Percentiles rank a stretch among this genome's conserved stretches.
These are phyloP conservation scores for Damaliscus lunatus DNA, from an alignment of 2,113 vertebrate species.

Conservation along the genomic window DNA sequence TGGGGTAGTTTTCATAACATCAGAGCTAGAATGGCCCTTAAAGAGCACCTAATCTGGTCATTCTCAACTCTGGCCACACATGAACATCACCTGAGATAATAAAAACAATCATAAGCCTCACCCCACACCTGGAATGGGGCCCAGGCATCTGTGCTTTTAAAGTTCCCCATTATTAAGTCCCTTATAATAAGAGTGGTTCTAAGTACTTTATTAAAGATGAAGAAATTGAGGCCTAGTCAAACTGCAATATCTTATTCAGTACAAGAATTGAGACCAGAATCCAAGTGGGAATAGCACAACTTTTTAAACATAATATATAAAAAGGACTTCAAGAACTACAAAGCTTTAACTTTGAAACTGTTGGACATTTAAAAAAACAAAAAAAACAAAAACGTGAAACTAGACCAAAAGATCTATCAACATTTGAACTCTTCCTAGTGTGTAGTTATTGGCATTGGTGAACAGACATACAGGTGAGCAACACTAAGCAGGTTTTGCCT, in stretches of 20 bases:
- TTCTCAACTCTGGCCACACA: background rate
- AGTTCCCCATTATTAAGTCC: background rate
- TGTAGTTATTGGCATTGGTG: background rate
- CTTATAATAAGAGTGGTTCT: background rate
- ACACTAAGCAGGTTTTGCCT: background rate
- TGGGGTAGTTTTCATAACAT: slow-evolving; percentile 1
- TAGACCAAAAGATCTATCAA: background rate
- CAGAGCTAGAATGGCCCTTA: background rate
- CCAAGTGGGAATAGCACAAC: background rate
- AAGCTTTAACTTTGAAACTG: slow-evolving; percentile 40
- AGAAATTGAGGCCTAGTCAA: background rate
- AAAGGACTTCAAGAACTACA: background rate
- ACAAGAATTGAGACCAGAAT: background rate
- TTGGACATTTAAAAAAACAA: background rate
- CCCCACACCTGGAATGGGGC: background rate
- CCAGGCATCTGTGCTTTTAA: slow-evolving; percentile 5
- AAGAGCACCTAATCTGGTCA: background rate
- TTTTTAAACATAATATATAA: background rate
- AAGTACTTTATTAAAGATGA: background rate
- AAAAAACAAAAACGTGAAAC: background rate
- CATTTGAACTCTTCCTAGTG: background rate
- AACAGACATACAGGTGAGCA: background rate
- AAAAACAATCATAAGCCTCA: background rate
- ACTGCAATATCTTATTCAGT: background rate
- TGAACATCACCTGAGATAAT: background rate